These are phyloP conservation scores for Neelides sp. DNA, from an alignment of 1,140 invertebrate genomes.

Conservation along the genomic window DNA sequence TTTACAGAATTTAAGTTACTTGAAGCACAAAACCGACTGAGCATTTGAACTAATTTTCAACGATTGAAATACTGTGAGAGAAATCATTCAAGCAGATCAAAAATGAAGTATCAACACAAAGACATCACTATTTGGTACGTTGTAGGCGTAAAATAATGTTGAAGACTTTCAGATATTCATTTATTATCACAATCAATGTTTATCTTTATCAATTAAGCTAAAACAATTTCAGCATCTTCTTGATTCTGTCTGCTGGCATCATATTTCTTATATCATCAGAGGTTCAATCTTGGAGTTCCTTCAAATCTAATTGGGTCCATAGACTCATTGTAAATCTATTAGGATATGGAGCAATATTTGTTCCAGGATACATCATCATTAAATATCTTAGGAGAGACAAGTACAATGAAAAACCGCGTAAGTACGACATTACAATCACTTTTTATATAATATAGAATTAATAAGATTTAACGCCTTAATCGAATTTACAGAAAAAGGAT, in stretches of 20 bases:
- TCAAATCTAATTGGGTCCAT: slow-evolving; percentile 54
- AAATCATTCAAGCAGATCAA: not conserved
- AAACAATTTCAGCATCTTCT: slow-evolving; percentile 39
- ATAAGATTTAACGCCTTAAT: no score
- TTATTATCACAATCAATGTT: no score
- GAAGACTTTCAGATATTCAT: no score
- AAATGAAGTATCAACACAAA: not conserved
- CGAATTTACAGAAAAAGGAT: slow-evolving; percentile 44
- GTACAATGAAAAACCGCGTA: slow-evolving; percentile 66
- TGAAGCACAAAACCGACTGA: not conserved
- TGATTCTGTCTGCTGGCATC: slow-evolving; percentile 39
- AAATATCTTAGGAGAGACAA: slow-evolving; percentile 66
- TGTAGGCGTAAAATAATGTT: no score
- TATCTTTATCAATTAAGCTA: no score
- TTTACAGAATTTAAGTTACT: no score
- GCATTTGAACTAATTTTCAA: not conserved
- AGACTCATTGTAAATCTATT: slow-evolving; percentile 63
- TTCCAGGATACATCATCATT: slow-evolving; percentile 72
- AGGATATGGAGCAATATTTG: slow-evolving; percentile 75
- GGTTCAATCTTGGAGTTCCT: slow-evolving; percentile 40
- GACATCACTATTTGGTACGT: not conserved
- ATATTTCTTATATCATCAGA: slow-evolving; percentile 44
- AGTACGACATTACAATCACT: no score
- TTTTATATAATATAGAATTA: no score
- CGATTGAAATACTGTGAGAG: no score